These are phyloP conservation scores for Ranitomeya imitator DNA, from an alignment of 2,113 vertebrate genomes.

Conservation along the genomic window DNA sequence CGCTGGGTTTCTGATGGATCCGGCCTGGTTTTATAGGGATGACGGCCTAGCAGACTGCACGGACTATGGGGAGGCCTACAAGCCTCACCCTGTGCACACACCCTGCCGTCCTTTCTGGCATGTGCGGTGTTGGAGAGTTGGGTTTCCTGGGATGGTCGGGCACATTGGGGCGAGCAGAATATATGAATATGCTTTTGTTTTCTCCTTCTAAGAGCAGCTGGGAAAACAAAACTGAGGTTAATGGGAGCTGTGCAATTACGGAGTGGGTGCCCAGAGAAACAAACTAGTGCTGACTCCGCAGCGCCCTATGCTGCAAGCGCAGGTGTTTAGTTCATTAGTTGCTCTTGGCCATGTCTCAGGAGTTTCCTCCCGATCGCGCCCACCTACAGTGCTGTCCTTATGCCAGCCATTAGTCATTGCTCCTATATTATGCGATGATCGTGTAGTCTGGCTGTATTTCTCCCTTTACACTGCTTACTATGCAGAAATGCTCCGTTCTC, in stretches of 20 bases:
- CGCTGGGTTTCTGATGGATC: neutral
- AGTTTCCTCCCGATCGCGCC: neutral
- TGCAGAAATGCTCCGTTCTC: neutral
- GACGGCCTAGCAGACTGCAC: neutral
- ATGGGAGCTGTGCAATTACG: slow-evolving; percentile 32
- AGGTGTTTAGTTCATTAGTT: slow-evolving; percentile 22
- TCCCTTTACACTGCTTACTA: neutral
- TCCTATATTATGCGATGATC: neutral
- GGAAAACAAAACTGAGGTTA: slow-evolving; percentile 43
- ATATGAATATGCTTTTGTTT: slow-evolving; percentile 52
- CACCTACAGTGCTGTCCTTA: slow-evolving; percentile 4
- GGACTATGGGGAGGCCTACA: neutral
- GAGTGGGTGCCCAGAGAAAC: slow-evolving; percentile 39
- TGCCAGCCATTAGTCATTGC: neutral
- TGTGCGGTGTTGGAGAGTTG: neutral
- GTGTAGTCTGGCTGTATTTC: neutral
- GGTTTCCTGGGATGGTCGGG: slow-evolving; percentile 39
- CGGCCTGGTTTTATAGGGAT: neutral
- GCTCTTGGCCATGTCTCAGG: slow-evolving; percentile 11
- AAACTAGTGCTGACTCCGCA: neutral
- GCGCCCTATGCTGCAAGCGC: neutral
- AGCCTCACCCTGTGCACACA: neutral
- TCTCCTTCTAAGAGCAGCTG: slow-evolving; percentile 39
- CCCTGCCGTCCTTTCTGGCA: slow-evolving; percentile 1
- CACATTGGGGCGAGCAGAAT: neutral